Conservation (phyloP, 1,140 invertebrate species). For the Drosophila mauritiana region DNA sequence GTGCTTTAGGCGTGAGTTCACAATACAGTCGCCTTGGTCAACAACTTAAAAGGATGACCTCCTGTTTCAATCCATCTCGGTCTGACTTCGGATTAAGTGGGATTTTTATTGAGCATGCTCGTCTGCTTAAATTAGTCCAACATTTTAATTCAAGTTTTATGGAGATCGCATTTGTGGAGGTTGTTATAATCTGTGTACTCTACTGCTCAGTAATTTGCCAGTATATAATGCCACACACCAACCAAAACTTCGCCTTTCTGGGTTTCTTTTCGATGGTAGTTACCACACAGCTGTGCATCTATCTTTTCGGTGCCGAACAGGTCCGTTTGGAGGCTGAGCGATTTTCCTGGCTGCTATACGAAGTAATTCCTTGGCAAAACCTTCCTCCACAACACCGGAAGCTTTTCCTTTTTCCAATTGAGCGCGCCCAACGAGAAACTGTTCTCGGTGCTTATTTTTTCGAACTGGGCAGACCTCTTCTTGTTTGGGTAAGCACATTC, state of each 20-base stretch:
- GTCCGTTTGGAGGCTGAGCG: conserved; percentile 50
- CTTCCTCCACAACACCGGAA: conserved; percentile 17
- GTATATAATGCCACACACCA: conserved; percentile 59
- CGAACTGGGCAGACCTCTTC: conserved; percentile 42
- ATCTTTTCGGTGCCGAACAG: conserved; percentile 56
- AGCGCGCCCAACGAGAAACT: conserved; percentile 44
- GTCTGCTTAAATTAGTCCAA: conserved; percentile 30
- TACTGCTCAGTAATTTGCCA: conserved; percentile 63
- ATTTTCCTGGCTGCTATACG: conserved; percentile 40
- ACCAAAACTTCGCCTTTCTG: conserved; percentile 61
- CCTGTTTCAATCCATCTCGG: not conserved
- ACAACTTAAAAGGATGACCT: conserved; percentile 13
- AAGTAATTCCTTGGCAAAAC: conserved; percentile 47
- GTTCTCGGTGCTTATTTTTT: conserved; percentile 54
- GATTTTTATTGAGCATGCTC: conserved; percentile 42
- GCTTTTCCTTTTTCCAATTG: conserved; percentile 44
- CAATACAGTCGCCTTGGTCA: conserved; percentile 48
- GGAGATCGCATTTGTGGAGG: conserved; percentile 59
- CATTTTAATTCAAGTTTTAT: conserved; percentile 46
- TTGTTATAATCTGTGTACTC: conserved; percentile 54
- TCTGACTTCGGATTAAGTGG: conserved; percentile 16
- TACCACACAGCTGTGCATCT: conserved; percentile 61
- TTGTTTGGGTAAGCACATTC: conserved; percentile 52
- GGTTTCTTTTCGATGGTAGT: conserved; percentile 68
- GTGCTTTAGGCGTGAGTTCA: conserved; percentile 50